Base-by-base conservation (phyloP, 2,113 vertebrate species). In the Sturnira hondurensis region DNA sequence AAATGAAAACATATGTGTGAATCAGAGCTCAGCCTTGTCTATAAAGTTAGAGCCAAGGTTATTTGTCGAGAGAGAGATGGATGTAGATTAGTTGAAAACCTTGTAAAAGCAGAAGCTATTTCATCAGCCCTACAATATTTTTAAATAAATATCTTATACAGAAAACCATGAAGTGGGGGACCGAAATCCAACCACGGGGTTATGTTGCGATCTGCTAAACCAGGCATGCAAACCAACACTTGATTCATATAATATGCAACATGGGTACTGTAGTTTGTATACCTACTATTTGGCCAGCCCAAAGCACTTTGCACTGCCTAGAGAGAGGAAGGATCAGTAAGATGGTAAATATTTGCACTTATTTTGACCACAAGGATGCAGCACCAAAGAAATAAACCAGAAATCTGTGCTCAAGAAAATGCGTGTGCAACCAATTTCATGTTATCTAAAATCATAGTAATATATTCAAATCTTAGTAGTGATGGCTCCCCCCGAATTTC, bases 401-500 rank as follows among this genome's bases (percentile, higher is more conserved):
- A 92, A 96, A 84, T 65, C 47, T 52, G 1, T 41, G 28, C 41
- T 76, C 22, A 45, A 83, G 36, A 43, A 94, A 89, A 47, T 68
- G 3, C 77, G 15, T 84, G 80, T 93, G 24, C 45, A 82, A 82
- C 54, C 74, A 83, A 76, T 89, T 96, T 92, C 19, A 84, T 81
- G 54, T 89, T 83, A 83, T 31, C 28, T 95, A 85, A 94, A 95
- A 76, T 45, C 43, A 93, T 22, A 68, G 50, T 47, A 65, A 71
- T 80, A 28, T 45, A 76, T 65, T 65, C 61, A 43, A 50, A 74
- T 80, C 47, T 82, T 83, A 61, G 24, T 33, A 63, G 33, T 22
- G 16, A 58, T 38, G 38, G 20, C 45, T 58, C 80, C 68, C 78
- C 82, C 61, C 12, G 50, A 70, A 65, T 56, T 70, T 87, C 52